These are phyloP conservation scores for Rhopalosiphum nymphaeae DNA, from an alignment of 2,888 invertebrate genomes.

Conservation along the genomic window DNA sequence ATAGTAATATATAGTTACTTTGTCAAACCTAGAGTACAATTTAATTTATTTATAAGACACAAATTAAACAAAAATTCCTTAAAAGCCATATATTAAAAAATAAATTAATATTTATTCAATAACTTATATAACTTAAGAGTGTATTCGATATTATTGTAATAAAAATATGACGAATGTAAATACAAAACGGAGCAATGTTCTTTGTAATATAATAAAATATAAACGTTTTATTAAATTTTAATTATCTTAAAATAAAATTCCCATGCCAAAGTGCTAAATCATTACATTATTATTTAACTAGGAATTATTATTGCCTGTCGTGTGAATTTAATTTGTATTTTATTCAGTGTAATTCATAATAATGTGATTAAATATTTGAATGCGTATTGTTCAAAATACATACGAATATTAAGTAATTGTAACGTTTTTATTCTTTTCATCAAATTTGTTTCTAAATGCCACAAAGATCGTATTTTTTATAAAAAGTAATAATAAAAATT, in stretches of 20 bases:
- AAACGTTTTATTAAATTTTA: not conserved
- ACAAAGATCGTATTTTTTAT: not conserved
- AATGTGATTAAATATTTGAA: not conserved
- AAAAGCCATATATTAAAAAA: not conserved
- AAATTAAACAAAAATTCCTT: not conserved
- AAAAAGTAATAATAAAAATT: not conserved
- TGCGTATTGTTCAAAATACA: not conserved
- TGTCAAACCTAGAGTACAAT: not conserved
- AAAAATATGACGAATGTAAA: not conserved
- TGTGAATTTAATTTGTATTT: not conserved
- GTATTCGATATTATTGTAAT: not conserved
- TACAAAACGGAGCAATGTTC: not conserved
- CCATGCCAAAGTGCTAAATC: not conserved
- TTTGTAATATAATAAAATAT: not conserved
- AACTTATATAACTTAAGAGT: not conserved
- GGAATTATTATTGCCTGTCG: not conserved
- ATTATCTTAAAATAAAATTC: not conserved
- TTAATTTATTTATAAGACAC: not conserved
- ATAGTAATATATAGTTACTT: not conserved
- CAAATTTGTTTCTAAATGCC: not conserved
- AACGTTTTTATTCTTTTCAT: not conserved
- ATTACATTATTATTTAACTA: not conserved
- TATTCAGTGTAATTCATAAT: not conserved
- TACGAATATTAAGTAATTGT: not conserved
- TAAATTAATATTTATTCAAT: not conserved